Evolutionary conservation across 2,888 invertebrate genomes (phyloP).

Genomic region (Rutpela maculata): DNA sequence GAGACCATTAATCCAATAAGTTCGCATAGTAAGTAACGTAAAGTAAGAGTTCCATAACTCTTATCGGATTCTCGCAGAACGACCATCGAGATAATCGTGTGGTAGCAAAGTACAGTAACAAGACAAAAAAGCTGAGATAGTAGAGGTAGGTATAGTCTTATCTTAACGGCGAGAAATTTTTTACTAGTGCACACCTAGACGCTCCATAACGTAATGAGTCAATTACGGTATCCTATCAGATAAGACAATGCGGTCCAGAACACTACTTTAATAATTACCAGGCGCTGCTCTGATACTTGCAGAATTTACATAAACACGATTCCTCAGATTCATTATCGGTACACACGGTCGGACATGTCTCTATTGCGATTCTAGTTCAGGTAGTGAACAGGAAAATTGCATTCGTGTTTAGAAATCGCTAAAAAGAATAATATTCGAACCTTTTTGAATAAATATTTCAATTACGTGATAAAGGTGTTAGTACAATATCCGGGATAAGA

Average conservation of each 20-base stretch:
- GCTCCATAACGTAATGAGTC: constrained; percentile 72
- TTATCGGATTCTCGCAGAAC: constrained; percentile 46
- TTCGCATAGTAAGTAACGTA: constrained; percentile 17
- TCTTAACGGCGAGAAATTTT: constrained; percentile 72
- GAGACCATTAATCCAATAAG: neutral
- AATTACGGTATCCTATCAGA: constrained; percentile 72
- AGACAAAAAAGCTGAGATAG: constrained; percentile 64
- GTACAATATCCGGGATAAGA: too few species aligned
- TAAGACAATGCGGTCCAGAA: constrained; percentile 70
- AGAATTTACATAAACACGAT: constrained; percentile 73
- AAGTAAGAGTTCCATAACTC: constrained; percentile 45
- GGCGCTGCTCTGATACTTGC: constrained; percentile 67
- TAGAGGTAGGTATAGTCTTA: constrained; percentile 64
- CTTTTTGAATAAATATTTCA: neutral
- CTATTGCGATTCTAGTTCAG: constrained; percentile 55
- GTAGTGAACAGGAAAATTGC: constrained; percentile 21
- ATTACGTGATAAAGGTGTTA: too few species aligned
- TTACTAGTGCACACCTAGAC: constrained; percentile 72
- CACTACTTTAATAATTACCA: constrained; percentile 71
- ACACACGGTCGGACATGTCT: constrained; percentile 58
- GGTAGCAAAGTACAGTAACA: constrained; percentile 64
- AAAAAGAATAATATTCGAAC: neutral
- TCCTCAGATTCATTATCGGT: constrained; percentile 69
- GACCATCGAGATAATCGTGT: constrained; percentile 67
- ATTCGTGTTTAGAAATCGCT: neutral